Conservation (phyloP, 2,797 vertebrate species). For the Psittacula derbiana region DNA sequence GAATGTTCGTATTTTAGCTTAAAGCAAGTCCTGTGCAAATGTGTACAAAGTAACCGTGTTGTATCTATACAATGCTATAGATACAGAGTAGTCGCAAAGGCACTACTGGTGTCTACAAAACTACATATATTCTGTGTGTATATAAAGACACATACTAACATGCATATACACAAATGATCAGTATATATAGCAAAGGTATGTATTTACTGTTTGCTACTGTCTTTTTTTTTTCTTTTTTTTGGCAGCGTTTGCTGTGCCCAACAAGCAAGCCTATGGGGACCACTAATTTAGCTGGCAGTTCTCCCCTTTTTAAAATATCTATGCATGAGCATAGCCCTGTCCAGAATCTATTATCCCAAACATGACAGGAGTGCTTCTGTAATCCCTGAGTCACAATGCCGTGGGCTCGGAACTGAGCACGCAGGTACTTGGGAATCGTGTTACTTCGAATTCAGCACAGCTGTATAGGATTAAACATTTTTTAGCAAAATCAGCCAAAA, state of each 20-base stretch:
- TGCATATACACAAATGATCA: fast-evolving
- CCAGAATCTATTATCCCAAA: neutral
- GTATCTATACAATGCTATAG: fast-evolving
- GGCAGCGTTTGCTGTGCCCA: neutral
- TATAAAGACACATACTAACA: neutral
- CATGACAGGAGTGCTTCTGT: neutral
- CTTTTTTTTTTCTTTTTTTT: neutral
- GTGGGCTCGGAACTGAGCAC: fast-evolving
- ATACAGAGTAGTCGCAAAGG: neutral
- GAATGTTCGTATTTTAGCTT: neutral
- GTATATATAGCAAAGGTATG: neutral
- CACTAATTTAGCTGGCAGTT: neutral
- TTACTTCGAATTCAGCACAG: neutral
- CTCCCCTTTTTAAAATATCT: neutral
- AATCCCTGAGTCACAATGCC: fast-evolving
- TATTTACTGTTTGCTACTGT: neutral
- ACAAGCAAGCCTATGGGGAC: neutral
- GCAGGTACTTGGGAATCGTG: fast-evolving
- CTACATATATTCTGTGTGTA: too few relatives aligned
- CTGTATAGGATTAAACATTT: neutral
- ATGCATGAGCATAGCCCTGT: neutral
- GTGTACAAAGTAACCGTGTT: fast-evolving
- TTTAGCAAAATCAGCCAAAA: neutral
- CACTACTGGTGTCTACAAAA: neutral
- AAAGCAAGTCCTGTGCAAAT: neutral